Base-by-base conservation (phyloP, 2,888 invertebrate genomes). In the Metopia argyrocephala region DNA sequence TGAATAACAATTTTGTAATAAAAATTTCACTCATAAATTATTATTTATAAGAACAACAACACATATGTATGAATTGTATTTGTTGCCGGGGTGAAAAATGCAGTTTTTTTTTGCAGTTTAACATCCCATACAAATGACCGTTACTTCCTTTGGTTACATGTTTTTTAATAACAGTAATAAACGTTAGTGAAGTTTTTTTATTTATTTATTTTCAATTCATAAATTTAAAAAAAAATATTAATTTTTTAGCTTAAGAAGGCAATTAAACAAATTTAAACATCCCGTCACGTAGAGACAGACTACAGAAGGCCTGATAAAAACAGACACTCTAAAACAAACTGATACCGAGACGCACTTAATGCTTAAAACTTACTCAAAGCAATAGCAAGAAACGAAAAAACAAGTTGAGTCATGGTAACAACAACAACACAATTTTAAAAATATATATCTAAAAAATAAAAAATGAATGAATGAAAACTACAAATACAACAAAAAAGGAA, bases 181-280 rank as follows among this genome's bases (percentile, higher is more conserved):
- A 66, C 71, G 70, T 74, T 83, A 69, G 71, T 61, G 31, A 54
- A 50, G 15, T 15, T 54, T 31, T 54, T 64, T 7, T n/a, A 31
- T 20, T 18, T 21, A 21, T 38, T 21, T 20, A 20, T 59, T 28
- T 65, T 57, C 38, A 50, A 31, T 23, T 50, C 48, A 48, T 46
- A 65, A 65, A 64, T 23, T 50, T 61, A 79, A 73, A 69, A 66
- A 84, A 85, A 84, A 65, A 48, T 81, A 78, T 87, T 86, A 85
- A 87, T 88, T 87, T 86, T 87, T 83, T 85, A 87, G 85, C 85
- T 85, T 84, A 87, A 87, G 81, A 86, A 85, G 87, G 82, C 87
- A 86, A 86, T 86, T 85, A 85, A 86, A 85, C 85, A 86, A 85
- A 86, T 85, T 85, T 86, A 87, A 85, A 88, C 87, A 88, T 89